Conservation (phyloP, 2,888 invertebrate genomes). For the Pandemis cinnamomeana region DNA sequence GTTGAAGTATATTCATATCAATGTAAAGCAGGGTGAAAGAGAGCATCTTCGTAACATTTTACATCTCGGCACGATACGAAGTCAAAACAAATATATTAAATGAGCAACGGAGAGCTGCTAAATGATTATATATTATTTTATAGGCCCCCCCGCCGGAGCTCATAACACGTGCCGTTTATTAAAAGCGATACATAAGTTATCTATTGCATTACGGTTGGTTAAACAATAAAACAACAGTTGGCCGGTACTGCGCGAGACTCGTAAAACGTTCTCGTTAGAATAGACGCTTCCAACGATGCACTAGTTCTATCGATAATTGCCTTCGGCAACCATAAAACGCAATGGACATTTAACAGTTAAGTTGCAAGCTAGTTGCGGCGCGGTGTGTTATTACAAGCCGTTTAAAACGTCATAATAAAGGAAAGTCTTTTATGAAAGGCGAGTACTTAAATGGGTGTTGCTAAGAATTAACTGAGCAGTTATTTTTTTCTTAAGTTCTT, state of each 20-base stretch:
- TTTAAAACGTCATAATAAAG: slow-evolving; percentile 40
- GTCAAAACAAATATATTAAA: slow-evolving; percentile 14
- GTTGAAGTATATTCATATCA: no score
- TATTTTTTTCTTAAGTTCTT: slow-evolving; percentile 33
- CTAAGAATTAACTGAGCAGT: slow-evolving; percentile 34
- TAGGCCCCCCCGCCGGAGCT: slow-evolving; percentile 7
- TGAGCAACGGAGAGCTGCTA: slow-evolving; percentile 15
- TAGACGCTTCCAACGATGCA: slow-evolving; percentile 28
- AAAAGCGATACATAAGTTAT: slow-evolving; percentile 45
- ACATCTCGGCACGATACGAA: not conserved
- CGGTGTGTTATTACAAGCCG: slow-evolving; percentile 34
- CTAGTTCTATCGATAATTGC: slow-evolving; percentile 28
- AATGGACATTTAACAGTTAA: slow-evolving; percentile 22
- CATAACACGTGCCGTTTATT: slow-evolving; percentile 25
- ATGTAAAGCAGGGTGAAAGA: not conserved
- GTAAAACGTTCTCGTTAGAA: slow-evolving; percentile 21
- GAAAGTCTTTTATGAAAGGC: slow-evolving; percentile 38
- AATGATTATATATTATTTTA: slow-evolving; percentile 25
- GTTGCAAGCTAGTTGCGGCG: slow-evolving; percentile 6
- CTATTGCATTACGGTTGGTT: slow-evolving; percentile 47
- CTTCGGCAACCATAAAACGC: slow-evolving; percentile 23
- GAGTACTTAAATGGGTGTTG: slow-evolving; percentile 38
- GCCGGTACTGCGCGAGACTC: slow-evolving; percentile 39
- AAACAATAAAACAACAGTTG: slow-evolving; percentile 50
- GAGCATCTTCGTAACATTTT: slow-evolving; percentile 9